A percentile compares a stretch with the other conserved stretches of the same genome.
Evolutionary conservation across 2,113 vertebrate genomes (phyloP).

Genomic region (Ophthalmolycus amberensis): DNA sequence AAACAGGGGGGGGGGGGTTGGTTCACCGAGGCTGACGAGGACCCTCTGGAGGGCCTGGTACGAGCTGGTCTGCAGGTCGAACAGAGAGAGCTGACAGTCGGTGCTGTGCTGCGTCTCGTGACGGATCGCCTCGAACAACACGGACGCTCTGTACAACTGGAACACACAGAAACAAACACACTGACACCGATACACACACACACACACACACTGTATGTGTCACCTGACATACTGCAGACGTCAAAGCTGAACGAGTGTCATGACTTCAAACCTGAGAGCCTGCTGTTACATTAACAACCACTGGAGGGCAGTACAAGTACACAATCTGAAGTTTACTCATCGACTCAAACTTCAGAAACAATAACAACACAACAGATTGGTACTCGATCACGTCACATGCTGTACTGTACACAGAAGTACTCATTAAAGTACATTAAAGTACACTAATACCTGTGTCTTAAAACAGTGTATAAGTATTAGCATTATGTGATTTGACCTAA

Average conservation of each 20-base stretch:
- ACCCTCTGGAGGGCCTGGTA: constrained; percentile 96
- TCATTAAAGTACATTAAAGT: too few relatives aligned
- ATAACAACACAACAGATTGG: too few relatives aligned
- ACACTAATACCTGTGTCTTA: too few relatives aligned
- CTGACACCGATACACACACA: neutral
- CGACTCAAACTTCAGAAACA: too few relatives aligned
- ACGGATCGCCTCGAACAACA: constrained; percentile 92
- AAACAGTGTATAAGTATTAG: too few relatives aligned
- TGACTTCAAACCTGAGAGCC: neutral
- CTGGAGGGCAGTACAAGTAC: constrained; percentile 33
- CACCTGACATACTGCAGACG: neutral
- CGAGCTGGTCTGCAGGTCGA: constrained; percentile 94
- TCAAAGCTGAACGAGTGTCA: neutral
- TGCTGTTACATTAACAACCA: constrained; percentile 29
- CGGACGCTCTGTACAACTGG: constrained; percentile 91
- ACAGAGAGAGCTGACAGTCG: constrained; percentile 94
- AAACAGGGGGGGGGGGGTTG: neutral
- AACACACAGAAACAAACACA: constrained; percentile 44
- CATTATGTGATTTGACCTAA: too few relatives aligned
- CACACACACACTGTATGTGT: neutral
- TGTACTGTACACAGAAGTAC: too few relatives aligned
- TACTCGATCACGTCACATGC: too few relatives aligned
- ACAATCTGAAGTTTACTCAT: neutral
- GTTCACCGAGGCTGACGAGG: constrained; percentile 92
- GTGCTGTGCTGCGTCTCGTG: constrained; percentile 92